Percentiles rank a stretch among this genome's conserved stretches.
Conservation (phyloP, 2,888 invertebrate genomes). For the Pachydiplax longipennis region DNA sequence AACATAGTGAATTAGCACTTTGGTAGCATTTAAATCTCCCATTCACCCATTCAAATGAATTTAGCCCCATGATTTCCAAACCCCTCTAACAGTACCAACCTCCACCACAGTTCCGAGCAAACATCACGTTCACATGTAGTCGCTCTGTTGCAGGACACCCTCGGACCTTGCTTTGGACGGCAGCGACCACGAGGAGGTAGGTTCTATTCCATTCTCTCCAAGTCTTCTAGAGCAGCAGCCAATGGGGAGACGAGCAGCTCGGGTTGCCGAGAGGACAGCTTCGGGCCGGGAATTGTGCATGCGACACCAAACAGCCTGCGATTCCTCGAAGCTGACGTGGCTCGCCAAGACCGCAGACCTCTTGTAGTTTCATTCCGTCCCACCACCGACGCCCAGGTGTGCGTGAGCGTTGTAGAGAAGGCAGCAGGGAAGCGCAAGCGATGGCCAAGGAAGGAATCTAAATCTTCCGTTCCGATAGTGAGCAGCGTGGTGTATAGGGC, state of each 20-base stretch:
- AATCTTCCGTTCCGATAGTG: neutral
- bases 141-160: slow-evolving; percentile 49
- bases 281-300: slow-evolving; percentile 49
- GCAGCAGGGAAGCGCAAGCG: neutral
- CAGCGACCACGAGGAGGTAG: slow-evolving; percentile 51
- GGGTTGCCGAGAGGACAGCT: slow-evolving; percentile 46
- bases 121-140: slow-evolving; percentile 18
- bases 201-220: slow-evolving; percentile 49
- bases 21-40: too few relatives aligned
- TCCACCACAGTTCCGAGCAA: neutral
- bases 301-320: slow-evolving; percentile 53
- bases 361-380: slow-evolving; percentile 59
- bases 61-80: too few relatives aligned
- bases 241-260: slow-evolving; percentile 44
- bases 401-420: slow-evolving; percentile 32
- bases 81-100: neutral
- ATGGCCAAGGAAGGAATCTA: neutral
- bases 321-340: slow-evolving; percentile 59
- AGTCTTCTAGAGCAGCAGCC: slow-evolving; percentile 45
- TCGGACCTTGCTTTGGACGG: slow-evolving; percentile 49
- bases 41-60: too few relatives aligned
- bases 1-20: too few relatives aligned
- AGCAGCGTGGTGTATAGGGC: slow-evolving; percentile 35
- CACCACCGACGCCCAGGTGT: slow-evolving; percentile 17
- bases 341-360: slow-evolving; percentile 56